phyloP scores from a whole-genome alignment of 2,113 vertebrate species.

The Nycticorax nycticorax region DNA sequence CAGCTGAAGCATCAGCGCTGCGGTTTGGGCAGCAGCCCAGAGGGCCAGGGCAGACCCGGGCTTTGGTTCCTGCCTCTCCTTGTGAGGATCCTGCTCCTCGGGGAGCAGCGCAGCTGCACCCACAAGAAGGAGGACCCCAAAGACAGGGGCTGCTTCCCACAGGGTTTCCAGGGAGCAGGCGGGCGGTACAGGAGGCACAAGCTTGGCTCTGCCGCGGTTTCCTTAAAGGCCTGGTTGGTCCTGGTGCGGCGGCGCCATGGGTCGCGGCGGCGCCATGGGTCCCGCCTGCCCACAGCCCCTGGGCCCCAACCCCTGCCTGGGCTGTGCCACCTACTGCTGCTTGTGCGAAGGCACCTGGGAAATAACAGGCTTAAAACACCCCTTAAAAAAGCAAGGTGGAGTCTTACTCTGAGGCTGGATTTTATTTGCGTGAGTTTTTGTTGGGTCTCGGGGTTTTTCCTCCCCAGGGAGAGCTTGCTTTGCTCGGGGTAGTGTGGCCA shows the following conservation, averaged over 20 bases:
- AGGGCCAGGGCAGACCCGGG: background rate
- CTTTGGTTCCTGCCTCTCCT: background rate
- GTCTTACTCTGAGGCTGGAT: background rate
- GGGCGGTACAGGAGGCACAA: background rate
- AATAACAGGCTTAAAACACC: too few species aligned
- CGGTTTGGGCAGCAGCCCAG: accelerated
- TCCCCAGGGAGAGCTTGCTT: background rate
- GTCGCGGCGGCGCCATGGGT: background rate
- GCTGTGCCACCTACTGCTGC: background rate
- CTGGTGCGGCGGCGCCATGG: accelerated
- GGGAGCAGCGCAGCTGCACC: background rate
- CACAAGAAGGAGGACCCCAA: background rate
- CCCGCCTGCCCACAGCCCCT: background rate
- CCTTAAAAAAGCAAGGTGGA: too few species aligned
- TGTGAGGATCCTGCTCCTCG: background rate
- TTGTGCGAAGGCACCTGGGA: background rate
- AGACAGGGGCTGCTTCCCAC: background rate
- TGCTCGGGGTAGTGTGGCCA: accelerated
- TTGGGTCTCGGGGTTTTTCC: background rate
- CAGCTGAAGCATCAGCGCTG: background rate
- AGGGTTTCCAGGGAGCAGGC: background rate
- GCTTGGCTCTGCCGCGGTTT: background rate
- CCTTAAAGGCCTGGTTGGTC: accelerated
- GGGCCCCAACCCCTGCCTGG: background rate
- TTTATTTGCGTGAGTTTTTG: background rate